Percentiles rank a stretch among this genome's conserved stretches.
Evolutionary conservation across 1,140 invertebrate species (phyloP).

Genomic region (Lasioglossum baleicum): DNA sequence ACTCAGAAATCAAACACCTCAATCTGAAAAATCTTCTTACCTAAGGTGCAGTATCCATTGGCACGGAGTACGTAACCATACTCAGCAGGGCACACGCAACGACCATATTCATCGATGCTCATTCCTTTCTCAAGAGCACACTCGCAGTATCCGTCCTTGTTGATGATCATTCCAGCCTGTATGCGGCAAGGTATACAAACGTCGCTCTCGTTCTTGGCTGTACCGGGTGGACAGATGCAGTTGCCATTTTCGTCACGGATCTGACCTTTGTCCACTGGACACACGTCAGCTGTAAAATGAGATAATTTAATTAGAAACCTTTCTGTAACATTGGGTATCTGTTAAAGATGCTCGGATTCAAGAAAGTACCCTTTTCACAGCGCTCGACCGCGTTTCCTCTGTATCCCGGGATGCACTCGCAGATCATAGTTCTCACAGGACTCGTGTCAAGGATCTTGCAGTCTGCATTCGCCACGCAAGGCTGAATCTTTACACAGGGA

Average conservation of each 20-base stretch:
- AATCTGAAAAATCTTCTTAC: conserved; percentile 52
- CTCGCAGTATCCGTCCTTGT: conserved; percentile 88
- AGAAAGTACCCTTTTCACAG: conserved; percentile 84
- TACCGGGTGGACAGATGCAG: conserved; percentile 88
- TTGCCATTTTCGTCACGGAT: conserved; percentile 85
- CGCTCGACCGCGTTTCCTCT: conserved; percentile 89
- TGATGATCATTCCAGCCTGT: conserved; percentile 87
- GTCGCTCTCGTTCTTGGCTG: conserved; percentile 87
- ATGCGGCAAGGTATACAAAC: conserved; percentile 87
- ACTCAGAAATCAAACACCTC: neutral
- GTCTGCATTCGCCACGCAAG: conserved; percentile 90
- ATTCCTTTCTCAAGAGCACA: conserved; percentile 89
- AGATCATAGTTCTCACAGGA: conserved; percentile 93
- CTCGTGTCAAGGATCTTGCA: conserved; percentile 90
- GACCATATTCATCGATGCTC: conserved; percentile 87
- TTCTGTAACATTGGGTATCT: neutral
- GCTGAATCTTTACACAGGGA: conserved; percentile 89
- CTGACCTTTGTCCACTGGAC: conserved; percentile 86
- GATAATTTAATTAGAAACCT: neutral
- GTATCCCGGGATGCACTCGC: conserved; percentile 91
- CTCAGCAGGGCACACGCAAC: conserved; percentile 87
- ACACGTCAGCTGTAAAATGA: conserved; percentile 81
- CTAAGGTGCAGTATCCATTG: conserved; percentile 84
- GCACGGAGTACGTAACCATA: conserved; percentile 85
- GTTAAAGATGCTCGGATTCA: neutral